phyloP scores from a whole-genome alignment of 1,140 invertebrate genomes.

The Philopotamus ludificatus region DNA sequence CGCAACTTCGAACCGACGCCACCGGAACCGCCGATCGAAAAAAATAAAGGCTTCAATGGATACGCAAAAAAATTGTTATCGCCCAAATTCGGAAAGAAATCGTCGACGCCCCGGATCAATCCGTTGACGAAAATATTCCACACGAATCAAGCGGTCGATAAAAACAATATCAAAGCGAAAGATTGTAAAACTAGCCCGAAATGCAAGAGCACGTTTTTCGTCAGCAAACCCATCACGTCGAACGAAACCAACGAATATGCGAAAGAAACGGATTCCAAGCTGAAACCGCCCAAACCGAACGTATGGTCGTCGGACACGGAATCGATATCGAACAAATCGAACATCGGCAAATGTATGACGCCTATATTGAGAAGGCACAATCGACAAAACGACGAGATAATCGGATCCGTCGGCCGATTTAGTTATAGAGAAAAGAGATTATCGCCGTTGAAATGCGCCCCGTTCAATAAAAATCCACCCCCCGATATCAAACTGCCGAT shows the following conservation, averaged over 20 bases:
- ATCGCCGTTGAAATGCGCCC: slow-evolving; percentile 31
- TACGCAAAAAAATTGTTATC: slow-evolving; percentile 51
- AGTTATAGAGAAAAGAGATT: slow-evolving; percentile 48
- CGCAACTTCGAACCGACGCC: slow-evolving; percentile 34
- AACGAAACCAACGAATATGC: neutral
- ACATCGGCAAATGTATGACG: slow-evolving; percentile 52
- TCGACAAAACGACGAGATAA: slow-evolving; percentile 43
- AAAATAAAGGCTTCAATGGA: slow-evolving; percentile 46
- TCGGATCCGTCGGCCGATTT: slow-evolving; percentile 48
- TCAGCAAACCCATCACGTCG: slow-evolving; percentile 24
- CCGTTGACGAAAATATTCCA: slow-evolving; percentile 38
- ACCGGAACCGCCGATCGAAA: neutral
- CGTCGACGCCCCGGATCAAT: slow-evolving; percentile 35
- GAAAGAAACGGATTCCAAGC: neutral
- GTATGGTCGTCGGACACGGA: slow-evolving; percentile 20
- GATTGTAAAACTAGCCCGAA: slow-evolving; percentile 31
- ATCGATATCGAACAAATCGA: slow-evolving; percentile 44
- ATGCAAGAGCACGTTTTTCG: slow-evolving; percentile 40
- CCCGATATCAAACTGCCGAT: slow-evolving; percentile 33
- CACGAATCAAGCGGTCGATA: slow-evolving; percentile 6
- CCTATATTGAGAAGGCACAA: slow-evolving; percentile 49
- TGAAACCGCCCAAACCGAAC: slow-evolving; percentile 21
- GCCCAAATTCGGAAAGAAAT: slow-evolving; percentile 51
- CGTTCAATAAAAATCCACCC: slow-evolving; percentile 27
- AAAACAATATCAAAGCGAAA: slow-evolving; percentile 11